Evolutionary conservation across 2,888 invertebrate species (phyloP), one percentile per base, ranked within the genome.

Genomic region (Athalia circularis): DNA sequence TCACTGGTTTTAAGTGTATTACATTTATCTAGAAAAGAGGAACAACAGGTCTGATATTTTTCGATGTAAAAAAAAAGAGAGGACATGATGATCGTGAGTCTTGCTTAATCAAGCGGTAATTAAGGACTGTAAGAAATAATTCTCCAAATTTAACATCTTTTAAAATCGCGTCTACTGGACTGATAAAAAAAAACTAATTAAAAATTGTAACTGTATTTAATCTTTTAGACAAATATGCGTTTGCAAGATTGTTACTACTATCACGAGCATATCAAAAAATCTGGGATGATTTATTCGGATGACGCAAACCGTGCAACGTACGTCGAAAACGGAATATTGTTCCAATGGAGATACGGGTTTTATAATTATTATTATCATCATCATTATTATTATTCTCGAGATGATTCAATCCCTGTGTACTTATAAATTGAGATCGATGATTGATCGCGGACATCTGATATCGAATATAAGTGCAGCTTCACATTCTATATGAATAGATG

Each of bases 231-330:
- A 57, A 59, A 72, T 54, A 75, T 11, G 6, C 61, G 9, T 61
- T 50, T 15, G 13, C 11, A 43, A 15, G 74, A 75, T 62, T 50
- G 45, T 15, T 3, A 67, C n/a, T 9, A 47, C 62, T 62, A 62
- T 75, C 74, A 75, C 48, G 62, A 75, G 1, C 48, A 62, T 62
- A 75, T 75, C 74, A 54, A 29, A 62, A 62, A 47, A 75, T 75
- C 74, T 75, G 11, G 5, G 61, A 75, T 62, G 74, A 75, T 75
- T 62, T 75, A 61, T 75, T 62, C 29, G 48, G 50, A 62, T 75
- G 74, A 75, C 74, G 74, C 74, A 75, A 72, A 57, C 59, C n/a
- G 7, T 47, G 11, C 13, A 52, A 48, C 11, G 11, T 64, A 43
- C 74, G 74, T 75, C 54, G 64, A 13, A 5, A 54, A 65, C 50